A percentile compares a stretch with the other conserved stretches of the same genome.
phyloP scores from a whole-genome alignment of 2,888 invertebrate genomes.

The Agrotis exclamationis region DNA sequence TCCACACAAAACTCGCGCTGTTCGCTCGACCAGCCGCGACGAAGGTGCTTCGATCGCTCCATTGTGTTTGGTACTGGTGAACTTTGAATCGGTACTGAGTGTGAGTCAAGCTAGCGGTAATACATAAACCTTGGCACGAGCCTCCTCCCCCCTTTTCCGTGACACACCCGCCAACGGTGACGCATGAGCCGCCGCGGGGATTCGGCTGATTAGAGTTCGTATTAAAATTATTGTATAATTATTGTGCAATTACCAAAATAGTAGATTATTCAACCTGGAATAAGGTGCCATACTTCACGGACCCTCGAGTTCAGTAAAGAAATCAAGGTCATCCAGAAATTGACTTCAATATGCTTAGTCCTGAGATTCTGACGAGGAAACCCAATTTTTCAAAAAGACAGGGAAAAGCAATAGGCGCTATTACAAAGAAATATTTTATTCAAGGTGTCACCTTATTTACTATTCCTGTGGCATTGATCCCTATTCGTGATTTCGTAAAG shows the following conservation, averaged over 20 bases:
- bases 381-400: background rate
- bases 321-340: background rate
- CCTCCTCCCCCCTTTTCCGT: too few species aligned
- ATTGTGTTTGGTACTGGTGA: background rate
- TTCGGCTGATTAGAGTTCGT: background rate
- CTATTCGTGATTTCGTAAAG: background rate
- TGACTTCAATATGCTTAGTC: too few species aligned
- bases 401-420: background rate
- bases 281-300: background rate
- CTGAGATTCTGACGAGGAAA: too few species aligned
- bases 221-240: constrained; percentile 2
- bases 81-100: constrained; percentile 9
- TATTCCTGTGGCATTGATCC: background rate
- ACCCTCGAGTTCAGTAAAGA: background rate
- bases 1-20: constrained; percentile 18
- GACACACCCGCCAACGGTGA: background rate
- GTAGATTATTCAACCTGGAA: background rate
- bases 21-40: background rate
- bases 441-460: background rate
- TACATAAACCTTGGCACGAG: background rate
- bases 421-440: background rate
- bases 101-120: background rate
- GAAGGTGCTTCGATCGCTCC: background rate
- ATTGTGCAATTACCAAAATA: constrained; percentile 24
- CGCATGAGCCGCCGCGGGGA: background rate